phyloP scores from a whole-genome alignment of 2,888 invertebrate genomes.

The Lingula anatina region DNA sequence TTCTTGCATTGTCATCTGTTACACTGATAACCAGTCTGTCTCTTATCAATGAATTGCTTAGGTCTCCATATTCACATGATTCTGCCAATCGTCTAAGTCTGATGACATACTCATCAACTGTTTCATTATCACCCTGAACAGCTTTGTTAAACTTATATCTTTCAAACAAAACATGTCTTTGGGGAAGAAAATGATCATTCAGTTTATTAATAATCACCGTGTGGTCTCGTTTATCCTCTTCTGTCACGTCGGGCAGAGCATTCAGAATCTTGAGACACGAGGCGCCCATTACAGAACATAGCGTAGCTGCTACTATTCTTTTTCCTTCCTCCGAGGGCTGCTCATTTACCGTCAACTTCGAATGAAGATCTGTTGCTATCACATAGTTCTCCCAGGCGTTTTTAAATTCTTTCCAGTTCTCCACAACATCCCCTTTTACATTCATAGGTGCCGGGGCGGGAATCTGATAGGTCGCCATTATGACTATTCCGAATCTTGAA shows the following conservation, averaged over 20 bases:
- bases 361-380: neutral
- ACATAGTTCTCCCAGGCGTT: neutral
- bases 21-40: constrained; percentile 5
- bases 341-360: neutral
- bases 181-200: neutral
- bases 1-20: neutral
- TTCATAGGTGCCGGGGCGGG: neutral
- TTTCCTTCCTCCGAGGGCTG: neutral
- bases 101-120: constrained; percentile 2
- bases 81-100: constrained; percentile 3
- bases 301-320: neutral
- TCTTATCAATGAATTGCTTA: constrained; percentile 1
- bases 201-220: neutral
- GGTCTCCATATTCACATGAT: constrained; percentile 4
- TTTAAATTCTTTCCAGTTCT: neutral
- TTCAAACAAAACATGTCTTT: neutral
- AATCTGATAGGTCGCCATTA: neutral
- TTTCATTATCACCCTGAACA: neutral
- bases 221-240: neutral
- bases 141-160: neutral
- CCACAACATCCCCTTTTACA: neutral
- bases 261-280: neutral
- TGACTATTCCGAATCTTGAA: no score
- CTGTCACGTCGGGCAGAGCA: neutral
- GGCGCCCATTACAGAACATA: neutral